phyloP scores from a whole-genome alignment of 2,888 invertebrate species.

The Matsumyia berberina region DNA sequence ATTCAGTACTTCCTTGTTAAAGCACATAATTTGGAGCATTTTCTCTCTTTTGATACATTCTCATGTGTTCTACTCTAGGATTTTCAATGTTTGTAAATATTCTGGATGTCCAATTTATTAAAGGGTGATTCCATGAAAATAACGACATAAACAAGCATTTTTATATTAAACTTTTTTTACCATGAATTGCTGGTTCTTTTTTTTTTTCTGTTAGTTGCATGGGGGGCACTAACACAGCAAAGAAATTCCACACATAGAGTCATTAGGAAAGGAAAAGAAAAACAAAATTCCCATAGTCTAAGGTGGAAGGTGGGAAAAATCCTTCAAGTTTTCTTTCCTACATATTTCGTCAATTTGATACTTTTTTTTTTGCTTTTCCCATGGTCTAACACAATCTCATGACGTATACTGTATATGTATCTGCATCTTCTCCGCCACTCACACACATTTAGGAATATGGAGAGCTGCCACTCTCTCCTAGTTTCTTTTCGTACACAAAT shows the following conservation, averaged over 20 bases:
- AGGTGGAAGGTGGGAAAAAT: conserved; percentile 53
- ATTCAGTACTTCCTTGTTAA: background rate
- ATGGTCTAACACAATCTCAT: conserved; percentile 40
- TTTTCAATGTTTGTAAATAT: conserved; percentile 57
- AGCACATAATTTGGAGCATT: background rate
- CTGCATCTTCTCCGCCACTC: conserved; percentile 34
- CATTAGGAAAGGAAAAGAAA: background rate
- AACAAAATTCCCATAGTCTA: conserved; percentile 12
- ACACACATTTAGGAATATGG: conserved; percentile 50
- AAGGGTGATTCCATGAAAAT: conserved; percentile 57
- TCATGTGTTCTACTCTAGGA: background rate
- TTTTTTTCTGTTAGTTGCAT: conserved; percentile 4
- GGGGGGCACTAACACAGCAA: conserved; percentile 44
- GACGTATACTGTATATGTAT: conserved; percentile 19
- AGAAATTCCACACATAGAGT: conserved; percentile 13
- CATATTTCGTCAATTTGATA: conserved; percentile 71
- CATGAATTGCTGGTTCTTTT: conserved; percentile 49
- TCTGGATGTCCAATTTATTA: conserved; percentile 52
- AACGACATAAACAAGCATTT: conserved; percentile 54
- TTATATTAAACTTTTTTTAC: conserved; percentile 66
- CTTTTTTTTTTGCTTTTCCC: conserved; percentile 27
- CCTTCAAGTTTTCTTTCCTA: conserved; percentile 59
- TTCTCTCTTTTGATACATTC: background rate
- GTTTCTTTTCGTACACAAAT: conserved; percentile 62
- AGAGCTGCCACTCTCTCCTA: conserved; percentile 64